phyloP scores from a whole-genome alignment of 2,797 vertebrate genomes.

The Melopsittacus undulatus region DNA sequence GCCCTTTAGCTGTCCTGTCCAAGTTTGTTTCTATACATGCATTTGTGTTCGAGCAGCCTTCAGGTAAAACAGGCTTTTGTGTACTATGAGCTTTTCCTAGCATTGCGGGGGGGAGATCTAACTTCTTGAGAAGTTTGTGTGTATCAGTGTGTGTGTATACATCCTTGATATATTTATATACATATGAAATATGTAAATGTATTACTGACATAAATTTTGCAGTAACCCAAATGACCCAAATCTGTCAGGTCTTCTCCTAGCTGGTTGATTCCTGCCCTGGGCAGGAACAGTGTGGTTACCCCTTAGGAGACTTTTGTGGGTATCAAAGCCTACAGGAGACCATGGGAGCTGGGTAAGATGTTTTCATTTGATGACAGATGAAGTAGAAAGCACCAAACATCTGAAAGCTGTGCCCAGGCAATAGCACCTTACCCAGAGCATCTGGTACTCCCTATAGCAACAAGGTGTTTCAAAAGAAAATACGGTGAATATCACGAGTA shows the following conservation, averaged over 20 bases:
- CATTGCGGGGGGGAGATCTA: not conserved
- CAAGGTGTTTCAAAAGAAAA: not conserved
- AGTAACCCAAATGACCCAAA: not conserved
- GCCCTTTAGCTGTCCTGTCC: not conserved
- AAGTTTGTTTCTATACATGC: not conserved
- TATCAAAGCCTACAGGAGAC: not conserved
- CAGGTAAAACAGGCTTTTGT: not conserved
- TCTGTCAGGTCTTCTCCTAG: not conserved
- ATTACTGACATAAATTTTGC: not conserved
- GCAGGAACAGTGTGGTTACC: not conserved
- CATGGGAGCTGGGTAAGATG: not conserved
- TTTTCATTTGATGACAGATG: not conserved
- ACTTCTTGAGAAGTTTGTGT: not conserved
- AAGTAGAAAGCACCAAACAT: not conserved
- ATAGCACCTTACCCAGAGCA: not conserved
- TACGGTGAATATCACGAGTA: not conserved
- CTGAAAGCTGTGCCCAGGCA: constrained; percentile 8
- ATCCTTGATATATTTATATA: not conserved
- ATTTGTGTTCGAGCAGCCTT: not conserved
- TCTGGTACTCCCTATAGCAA: not conserved
- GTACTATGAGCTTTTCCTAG: not conserved
- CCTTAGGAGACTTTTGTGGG: not conserved
- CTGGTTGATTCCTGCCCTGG: not conserved
- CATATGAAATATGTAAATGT: accelerated
- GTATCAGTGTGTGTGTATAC: not conserved